A percentile compares a stretch with the other conserved stretches of the same genome.
Evolutionary conservation across 2,888 invertebrate species (phyloP).

Genomic region (Endomychus coccineus): DNA sequence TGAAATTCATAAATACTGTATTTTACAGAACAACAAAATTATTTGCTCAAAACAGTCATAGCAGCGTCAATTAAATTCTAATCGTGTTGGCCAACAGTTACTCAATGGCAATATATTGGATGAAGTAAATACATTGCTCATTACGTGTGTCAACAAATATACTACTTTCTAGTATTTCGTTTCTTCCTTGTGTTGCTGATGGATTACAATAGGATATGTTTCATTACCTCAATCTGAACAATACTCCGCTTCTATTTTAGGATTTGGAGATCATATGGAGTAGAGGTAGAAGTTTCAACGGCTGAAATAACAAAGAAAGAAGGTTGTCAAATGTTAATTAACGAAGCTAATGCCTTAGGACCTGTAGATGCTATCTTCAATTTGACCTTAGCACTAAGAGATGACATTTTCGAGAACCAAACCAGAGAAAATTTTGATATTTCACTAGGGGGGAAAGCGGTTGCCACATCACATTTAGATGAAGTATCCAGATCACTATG

Average conservation of each 20-base stretch:
- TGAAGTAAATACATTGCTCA: too few relatives aligned
- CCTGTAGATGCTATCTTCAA: conserved; percentile 81
- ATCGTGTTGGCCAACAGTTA: too few relatives aligned
- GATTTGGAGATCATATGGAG: conserved; percentile 63
- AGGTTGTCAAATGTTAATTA: conserved; percentile 62
- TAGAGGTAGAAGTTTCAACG: conserved; percentile 58
- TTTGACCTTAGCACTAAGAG: conserved; percentile 71
- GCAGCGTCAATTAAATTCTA: too few relatives aligned
- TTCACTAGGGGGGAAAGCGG: conserved; percentile 68
- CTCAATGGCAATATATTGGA: too few relatives aligned
- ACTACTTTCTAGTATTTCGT: too few relatives aligned
- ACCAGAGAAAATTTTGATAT: conserved; percentile 57
- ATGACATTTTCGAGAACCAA: conserved; percentile 70
- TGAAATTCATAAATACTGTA: too few relatives aligned
- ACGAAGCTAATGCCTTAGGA: conserved; percentile 54
- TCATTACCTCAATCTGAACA: background rate
- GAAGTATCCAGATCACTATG: conserved; percentile 53
- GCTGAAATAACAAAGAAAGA: conserved; percentile 60
- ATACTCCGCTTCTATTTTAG: conserved; percentile 33
- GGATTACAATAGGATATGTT: too few relatives aligned
- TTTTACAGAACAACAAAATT: too few relatives aligned
- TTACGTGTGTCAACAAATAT: too few relatives aligned
- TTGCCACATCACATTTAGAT: conserved; percentile 72
- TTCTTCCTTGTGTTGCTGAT: too few relatives aligned
- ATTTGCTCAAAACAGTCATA: too few relatives aligned